These are phyloP conservation scores for Conus betulinus DNA, from an alignment of 1,140 invertebrate species.

Conservation along the genomic window DNA sequence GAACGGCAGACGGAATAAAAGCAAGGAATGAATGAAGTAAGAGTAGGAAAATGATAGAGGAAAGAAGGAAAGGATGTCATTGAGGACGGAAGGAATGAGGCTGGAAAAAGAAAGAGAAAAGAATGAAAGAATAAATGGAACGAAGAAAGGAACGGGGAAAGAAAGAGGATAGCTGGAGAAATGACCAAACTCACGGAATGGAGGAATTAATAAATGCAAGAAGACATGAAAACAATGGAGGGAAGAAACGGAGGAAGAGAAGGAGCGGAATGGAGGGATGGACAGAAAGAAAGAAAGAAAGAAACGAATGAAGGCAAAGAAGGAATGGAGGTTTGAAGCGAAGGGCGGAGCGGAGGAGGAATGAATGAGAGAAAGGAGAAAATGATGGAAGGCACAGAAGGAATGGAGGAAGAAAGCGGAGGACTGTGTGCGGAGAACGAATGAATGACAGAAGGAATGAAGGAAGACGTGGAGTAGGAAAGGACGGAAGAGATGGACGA, in stretches of 20 bases:
- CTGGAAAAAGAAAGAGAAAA: too few relatives aligned
- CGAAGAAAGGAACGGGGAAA: too few relatives aligned
- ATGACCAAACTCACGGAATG: too few relatives aligned
- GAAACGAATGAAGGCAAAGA: not conserved
- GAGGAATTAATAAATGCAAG: too few relatives aligned
- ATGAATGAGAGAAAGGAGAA: not conserved
- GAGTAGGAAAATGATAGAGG: conserved; percentile 28
- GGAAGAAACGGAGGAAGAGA: not conserved
- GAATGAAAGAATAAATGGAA: too few relatives aligned
- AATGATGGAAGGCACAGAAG: not conserved
- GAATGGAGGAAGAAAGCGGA: not conserved
- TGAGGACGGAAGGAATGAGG: too few relatives aligned
- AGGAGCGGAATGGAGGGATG: conserved; percentile 20
- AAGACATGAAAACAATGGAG: too few relatives aligned
- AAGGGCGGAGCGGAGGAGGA: not conserved
- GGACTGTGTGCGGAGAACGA: too few relatives aligned
- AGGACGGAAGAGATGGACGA: not conserved
- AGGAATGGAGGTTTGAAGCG: not conserved
- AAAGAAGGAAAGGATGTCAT: not conserved
- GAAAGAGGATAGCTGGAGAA: too few relatives aligned
- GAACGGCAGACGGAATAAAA: too few relatives aligned
- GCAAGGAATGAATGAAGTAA: too few relatives aligned
- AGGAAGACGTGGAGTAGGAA: not conserved
- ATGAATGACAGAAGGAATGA: not conserved
- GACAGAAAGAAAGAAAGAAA: not conserved